Conservation (phyloP, 2,888 invertebrate genomes). For the Notodonta dromedarius region DNA sequence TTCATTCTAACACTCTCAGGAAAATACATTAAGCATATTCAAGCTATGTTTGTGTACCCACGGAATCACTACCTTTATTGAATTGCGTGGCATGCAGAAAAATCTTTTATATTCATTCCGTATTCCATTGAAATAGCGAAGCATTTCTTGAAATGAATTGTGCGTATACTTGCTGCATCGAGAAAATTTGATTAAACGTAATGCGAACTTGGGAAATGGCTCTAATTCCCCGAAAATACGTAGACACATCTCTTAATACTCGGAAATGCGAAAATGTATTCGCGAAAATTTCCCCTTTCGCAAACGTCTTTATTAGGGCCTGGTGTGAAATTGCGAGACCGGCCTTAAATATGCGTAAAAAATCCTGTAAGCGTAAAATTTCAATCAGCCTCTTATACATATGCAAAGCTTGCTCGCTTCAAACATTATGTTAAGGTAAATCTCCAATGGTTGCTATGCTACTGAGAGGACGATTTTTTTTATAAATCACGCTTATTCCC, state of each 20-base stretch:
- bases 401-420: constrained; percentile 59
- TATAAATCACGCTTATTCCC: too few species aligned
- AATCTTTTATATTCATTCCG: too few species aligned
- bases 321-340: constrained; percentile 65
- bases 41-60: too few species aligned
- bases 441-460: constrained; percentile 5
- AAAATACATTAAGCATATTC: too few species aligned
- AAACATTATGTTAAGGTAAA: constrained; percentile 8
- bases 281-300: constrained; percentile 42
- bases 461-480: neutral
- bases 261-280: constrained; percentile 48
- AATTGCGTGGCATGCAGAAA: too few species aligned
- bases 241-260: constrained; percentile 33
- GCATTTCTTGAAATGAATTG: too few species aligned
- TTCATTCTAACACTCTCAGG: too few species aligned
- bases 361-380: constrained; percentile 75
- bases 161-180: constrained; percentile 9
- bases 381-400: constrained; percentile 79
- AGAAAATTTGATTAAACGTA: constrained; percentile 29
- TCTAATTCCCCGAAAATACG: constrained; percentile 16
- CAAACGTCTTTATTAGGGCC: constrained; percentile 58
- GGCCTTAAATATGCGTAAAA: constrained; percentile 76
- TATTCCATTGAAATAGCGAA: too few species aligned
- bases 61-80: too few species aligned
- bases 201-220: constrained; percentile 21